Evolutionary conservation across 2,113 vertebrate genomes (phyloP).

Genomic region (Sisor rabdophorus): DNA sequence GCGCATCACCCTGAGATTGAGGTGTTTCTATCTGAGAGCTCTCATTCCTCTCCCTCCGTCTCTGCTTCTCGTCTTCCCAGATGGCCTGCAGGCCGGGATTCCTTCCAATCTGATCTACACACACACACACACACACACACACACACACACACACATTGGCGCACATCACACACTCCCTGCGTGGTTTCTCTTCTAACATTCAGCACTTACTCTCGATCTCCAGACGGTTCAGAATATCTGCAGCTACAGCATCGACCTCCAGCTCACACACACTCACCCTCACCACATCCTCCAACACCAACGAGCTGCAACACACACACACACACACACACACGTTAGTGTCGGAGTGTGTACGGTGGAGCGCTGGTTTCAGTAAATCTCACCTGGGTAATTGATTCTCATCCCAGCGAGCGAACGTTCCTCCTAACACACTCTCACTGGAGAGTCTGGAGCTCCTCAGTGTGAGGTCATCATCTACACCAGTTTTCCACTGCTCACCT

Average conservation of each 20-base stretch:
- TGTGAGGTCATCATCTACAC: constrained; percentile 38
- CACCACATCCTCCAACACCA: constrained; percentile 81
- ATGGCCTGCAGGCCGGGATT: constrained; percentile 95
- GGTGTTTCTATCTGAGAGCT: constrained; percentile 81
- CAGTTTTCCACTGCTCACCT: constrained; percentile 5
- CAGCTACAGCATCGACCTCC: constrained; percentile 95
- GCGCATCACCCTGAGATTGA: constrained; percentile 83
- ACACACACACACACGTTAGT: constrained; percentile 1
- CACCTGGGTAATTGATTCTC: constrained; percentile 87
- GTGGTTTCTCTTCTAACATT: neutral
- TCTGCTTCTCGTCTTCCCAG: constrained; percentile 97
- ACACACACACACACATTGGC: neutral
- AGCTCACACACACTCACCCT: constrained; percentile 95
- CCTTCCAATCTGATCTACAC: constrained; percentile 84
- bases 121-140: constrained; percentile 27
- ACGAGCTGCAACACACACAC: constrained; percentile 71
- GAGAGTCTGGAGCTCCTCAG: constrained; percentile 66
- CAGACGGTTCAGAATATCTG: constrained; percentile 89
- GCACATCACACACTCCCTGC: neutral
- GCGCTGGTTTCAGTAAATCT: constrained; percentile 44
- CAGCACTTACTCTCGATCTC: constrained; percentile 86
- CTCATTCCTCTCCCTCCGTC: constrained; percentile 82
- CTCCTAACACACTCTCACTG: constrained; percentile 66
- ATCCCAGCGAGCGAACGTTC: constrained; percentile 78
- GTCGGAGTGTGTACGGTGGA: neutral